Conservation (phyloP, 1,140 invertebrate species). For the Drosophila erecta region DNA sequence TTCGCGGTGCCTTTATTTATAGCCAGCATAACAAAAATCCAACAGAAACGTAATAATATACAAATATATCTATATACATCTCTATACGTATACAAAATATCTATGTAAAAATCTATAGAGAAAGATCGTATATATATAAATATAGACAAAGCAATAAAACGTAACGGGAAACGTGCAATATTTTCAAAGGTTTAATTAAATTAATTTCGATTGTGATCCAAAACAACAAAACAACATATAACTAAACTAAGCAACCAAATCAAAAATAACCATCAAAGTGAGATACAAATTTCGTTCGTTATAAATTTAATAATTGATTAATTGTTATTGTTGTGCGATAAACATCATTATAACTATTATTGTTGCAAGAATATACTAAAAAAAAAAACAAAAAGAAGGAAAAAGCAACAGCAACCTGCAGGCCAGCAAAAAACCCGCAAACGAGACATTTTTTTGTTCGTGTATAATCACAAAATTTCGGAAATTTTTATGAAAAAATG, state of each 20-base stretch:
- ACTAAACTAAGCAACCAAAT: slow-evolving; percentile 55
- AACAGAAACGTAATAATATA: slow-evolving; percentile 57
- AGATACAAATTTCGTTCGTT: slow-evolving; percentile 33
- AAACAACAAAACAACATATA: slow-evolving; percentile 45
- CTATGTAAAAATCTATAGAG: slow-evolving; percentile 40
- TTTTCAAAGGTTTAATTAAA: slow-evolving; percentile 77
- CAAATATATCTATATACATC: slow-evolving; percentile 63
- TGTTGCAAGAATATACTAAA: slow-evolving; percentile 17
- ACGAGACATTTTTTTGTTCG: slow-evolving; percentile 55
- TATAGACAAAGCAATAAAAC: slow-evolving; percentile 48
- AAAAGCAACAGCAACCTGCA: slow-evolving; percentile 24
- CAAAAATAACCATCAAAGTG: slow-evolving; percentile 39
- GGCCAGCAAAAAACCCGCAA: slow-evolving; percentile 42
- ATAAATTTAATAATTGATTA: slow-evolving; percentile 41
- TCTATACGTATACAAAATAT: slow-evolving; percentile 46
- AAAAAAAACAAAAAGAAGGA: slow-evolving; percentile 3
- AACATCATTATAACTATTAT: slow-evolving; percentile 23
- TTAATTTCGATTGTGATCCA: slow-evolving; percentile 54
- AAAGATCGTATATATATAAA: slow-evolving; percentile 34
- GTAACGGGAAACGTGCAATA: slow-evolving; percentile 77
- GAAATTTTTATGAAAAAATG: slow-evolving; percentile 86
- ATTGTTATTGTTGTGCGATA: slow-evolving; percentile 60
- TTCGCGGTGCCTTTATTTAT: slow-evolving; percentile 84
- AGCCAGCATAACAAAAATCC: slow-evolving; percentile 71
- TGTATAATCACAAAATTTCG: slow-evolving; percentile 80